These are phyloP conservation scores for Diploscapter pachys DNA, from an alignment of 1,140 invertebrate genomes.

Conservation along the genomic window DNA sequence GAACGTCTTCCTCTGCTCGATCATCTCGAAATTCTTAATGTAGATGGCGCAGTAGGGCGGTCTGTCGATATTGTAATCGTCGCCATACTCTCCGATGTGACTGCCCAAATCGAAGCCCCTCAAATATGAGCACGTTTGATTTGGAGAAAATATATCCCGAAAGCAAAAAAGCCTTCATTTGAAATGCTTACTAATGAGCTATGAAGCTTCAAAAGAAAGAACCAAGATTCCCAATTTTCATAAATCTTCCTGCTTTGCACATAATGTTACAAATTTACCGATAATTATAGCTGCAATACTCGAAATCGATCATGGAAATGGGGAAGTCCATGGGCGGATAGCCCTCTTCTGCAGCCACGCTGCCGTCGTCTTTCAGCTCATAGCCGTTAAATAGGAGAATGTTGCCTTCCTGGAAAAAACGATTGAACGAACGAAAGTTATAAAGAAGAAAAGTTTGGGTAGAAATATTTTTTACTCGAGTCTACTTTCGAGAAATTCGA, in stretches of 20 bases:
- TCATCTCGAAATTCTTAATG: constrained; percentile 36
- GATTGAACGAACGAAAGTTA: neutral
- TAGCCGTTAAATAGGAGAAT: constrained; percentile 40
- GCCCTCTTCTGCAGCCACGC: constrained; percentile 10
- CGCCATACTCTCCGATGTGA: constrained; percentile 50
- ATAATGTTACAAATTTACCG: constrained; percentile 26
- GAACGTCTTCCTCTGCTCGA: constrained; percentile 40
- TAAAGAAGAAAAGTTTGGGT: no score
- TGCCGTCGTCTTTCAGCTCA: constrained; percentile 34
- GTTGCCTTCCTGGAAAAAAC: constrained; percentile 71
- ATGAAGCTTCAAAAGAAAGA: neutral
- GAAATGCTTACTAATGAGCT: neutral
- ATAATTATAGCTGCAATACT: constrained; percentile 53
- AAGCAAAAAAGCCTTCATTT: neutral
- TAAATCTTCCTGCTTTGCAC: neutral
- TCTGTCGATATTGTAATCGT: constrained; percentile 40
- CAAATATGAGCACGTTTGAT: constrained; percentile 17
- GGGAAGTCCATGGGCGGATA: constrained; percentile 17
- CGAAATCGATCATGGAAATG: constrained; percentile 49
- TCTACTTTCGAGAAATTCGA: neutral
- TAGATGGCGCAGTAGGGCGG: constrained; percentile 45
- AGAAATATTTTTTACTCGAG: neutral
- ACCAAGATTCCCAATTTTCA: neutral
- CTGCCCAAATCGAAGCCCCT: constrained; percentile 52
- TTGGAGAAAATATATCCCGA: neutral